Conservation (phyloP, 2,888 invertebrate species). For the Microplitis manilae region DNA sequence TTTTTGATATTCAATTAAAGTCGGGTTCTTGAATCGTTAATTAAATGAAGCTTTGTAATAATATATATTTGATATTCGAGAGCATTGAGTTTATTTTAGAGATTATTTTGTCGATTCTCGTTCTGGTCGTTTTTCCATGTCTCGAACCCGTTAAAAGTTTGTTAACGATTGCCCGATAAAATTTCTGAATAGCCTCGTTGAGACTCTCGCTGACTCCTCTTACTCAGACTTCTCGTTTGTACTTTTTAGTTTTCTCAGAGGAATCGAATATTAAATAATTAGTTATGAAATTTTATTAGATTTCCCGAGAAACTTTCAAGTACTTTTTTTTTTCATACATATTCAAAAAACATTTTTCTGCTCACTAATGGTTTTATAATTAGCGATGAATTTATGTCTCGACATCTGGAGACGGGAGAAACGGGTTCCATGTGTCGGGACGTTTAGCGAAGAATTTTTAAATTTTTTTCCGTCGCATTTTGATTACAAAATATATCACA, state of each 20-base stretch:
- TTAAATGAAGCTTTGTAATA: too few relatives aligned
- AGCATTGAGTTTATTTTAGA: constrained; percentile 22
- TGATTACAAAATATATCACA: constrained; percentile 43
- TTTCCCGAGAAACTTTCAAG: too few relatives aligned
- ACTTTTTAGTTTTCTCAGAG: constrained; percentile 23
- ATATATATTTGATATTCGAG: constrained; percentile 24
- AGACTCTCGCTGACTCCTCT: constrained; percentile 32
- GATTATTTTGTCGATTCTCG: too few relatives aligned
- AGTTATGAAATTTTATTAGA: too few relatives aligned
- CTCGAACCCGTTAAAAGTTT: constrained; percentile 65
- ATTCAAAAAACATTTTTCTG: too few relatives aligned
- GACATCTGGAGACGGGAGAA: constrained; percentile 24
- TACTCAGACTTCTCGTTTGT: constrained; percentile 19
- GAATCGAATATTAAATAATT: not conserved
- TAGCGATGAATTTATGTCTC: constrained; percentile 25
- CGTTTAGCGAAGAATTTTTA: not conserved
- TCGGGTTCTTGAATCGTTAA: too few relatives aligned
- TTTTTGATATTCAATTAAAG: too few relatives aligned
- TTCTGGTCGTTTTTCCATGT: not conserved
- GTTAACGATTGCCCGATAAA: constrained; percentile 62
- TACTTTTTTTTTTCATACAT: too few relatives aligned
- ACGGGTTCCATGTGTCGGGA: constrained; percentile 24
- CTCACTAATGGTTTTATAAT: too few relatives aligned
- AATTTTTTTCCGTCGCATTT: constrained; percentile 21
- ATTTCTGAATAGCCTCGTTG: constrained; percentile 60